phyloP scores from a whole-genome alignment of 2,888 invertebrate genomes.

The Rhamphomyia laevipes region DNA sequence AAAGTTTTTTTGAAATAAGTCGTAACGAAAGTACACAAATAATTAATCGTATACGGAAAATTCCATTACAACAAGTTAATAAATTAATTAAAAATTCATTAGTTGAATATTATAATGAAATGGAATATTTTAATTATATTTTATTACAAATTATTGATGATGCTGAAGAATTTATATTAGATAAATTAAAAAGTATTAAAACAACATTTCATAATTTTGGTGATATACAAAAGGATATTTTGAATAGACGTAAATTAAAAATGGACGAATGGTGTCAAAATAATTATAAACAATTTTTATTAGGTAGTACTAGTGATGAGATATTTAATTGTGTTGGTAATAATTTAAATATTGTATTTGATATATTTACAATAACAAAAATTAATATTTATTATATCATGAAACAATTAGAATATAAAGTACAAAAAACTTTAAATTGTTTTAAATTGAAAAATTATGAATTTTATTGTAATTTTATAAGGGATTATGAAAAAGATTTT shows the following conservation, averaged over 20 bases:
- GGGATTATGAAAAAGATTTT: conserved; percentile 26
- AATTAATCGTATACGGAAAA: neutral
- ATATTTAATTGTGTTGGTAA: conserved; percentile 24
- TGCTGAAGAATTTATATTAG: conserved; percentile 24
- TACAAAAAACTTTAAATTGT: conserved; percentile 29
- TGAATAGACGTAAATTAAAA: conserved; percentile 18
- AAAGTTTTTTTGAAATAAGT: neutral
- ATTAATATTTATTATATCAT: conserved; percentile 25
- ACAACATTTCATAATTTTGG: conserved; percentile 21
- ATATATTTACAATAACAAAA: conserved; percentile 28
- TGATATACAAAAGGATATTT: conserved; percentile 22
- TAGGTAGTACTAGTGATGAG: conserved; percentile 21
- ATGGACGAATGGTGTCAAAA: conserved; percentile 21
- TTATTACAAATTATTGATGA: conserved; percentile 28
- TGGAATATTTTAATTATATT: conserved; percentile 29
- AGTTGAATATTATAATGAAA: conserved; percentile 29
- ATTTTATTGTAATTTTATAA: conserved; percentile 26
- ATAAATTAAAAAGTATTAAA: conserved; percentile 20
- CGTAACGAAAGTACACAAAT: neutral
- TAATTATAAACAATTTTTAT: conserved; percentile 25
- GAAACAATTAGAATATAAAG: conserved; percentile 28
- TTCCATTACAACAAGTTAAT: conserved; percentile 12
- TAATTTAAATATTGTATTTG: conserved; percentile 22
- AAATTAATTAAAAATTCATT: conserved; percentile 21
- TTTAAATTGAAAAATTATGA: conserved; percentile 23